Base-by-base conservation (phyloP, 2,888 invertebrate species). In the Rotaria magnacalcarata region DNA sequence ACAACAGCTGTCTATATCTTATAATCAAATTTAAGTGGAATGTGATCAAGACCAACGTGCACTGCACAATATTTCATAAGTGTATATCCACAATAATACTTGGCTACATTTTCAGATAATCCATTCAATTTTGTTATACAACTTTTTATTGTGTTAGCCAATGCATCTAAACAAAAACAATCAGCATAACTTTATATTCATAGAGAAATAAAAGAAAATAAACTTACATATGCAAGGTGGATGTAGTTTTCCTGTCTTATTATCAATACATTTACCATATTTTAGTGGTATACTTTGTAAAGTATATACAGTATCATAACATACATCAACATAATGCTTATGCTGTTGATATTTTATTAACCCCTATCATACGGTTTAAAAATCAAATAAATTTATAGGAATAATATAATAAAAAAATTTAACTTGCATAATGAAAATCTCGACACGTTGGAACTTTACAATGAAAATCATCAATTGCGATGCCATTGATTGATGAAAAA, bases 21-120 rank as follows among this genome's bases (percentile, higher is more conserved):
- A 11, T 16, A 14, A 56, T 56, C 21, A 56, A 5, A 56, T 6
- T 67, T 67, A 1, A 67, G 27, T 27, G 67, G 67, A 67, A 67
- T 67, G 16, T 67, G 67, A 11, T 67, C 67, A 34, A 67, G 67
- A 67, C 67, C 67, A 67, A 67, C 7, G 16, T 67, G 67, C 16
- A 67, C 67, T 34, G 67, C 67, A 67, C 67, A 67, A 67, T 67
- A 67, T 34, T 67, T 67, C 67, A 67, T 67, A 4, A 67, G 19
- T 34, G 67, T 67, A 67, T 27, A 67, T 11, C 67, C 67, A 34
- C 67, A 67, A 67, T 67, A 67, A 34, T 27, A 34, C 16, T 34
- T 67, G 0, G 67, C 67, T 67, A 27, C 6, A 7, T 67, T 27
- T 67, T 34, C 67, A 4, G 16, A 14, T 34, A 67, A 34, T 5